Evolutionary conservation across 2,113 vertebrate genomes (phyloP), one percentile per base, ranked within the genome.

Genomic region (Callospermophilus lateralis): DNA sequence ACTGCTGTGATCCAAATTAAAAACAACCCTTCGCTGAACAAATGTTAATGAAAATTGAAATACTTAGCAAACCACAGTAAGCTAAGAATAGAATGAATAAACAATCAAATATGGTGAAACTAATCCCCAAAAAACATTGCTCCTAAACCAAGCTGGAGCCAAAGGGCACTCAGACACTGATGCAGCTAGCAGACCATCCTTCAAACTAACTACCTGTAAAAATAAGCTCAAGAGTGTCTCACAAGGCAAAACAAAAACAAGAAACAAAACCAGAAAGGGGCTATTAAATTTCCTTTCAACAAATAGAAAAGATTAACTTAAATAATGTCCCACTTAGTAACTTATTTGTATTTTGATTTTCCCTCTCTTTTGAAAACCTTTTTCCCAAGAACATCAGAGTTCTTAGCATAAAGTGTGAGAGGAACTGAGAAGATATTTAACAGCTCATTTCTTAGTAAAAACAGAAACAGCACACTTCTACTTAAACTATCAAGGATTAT

Each of bases 261-360:
- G 85, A 94, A 98, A 98, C n/a, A 99, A 97, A 97, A 90, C 88
- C 88, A 97, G 98, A 98, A 98, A 98, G 98, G 90, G 94, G 30
- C 28, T 96, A 98, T 98, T 97, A 96, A 97, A 86, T 99, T 98
- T 98, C 98, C 96, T 97, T 96, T 97, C 79, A 98, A 97, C 96
- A 97, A 99, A 98, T 97, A 98, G 97, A 98, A 98, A 98, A 96
- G 98, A 85, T 77, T 79, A 67, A 34, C 89, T 87, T 4, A 8
- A 98, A 92, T 0, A 24, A 92, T 88, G 92, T 73, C 93, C 96
- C 88, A 85, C 0, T 94, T 98, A 97, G 90, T 95, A 98, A 98
- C 97, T 97, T 98, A 97, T 98, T 98, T 97, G 95, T 97, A 98
- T 97, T 98, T 65, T 98, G 98, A 97, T 97, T 92, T 17, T 20